Base-by-base conservation (phyloP, 2,888 invertebrate genomes). In the Tribolium freemani region DNA sequence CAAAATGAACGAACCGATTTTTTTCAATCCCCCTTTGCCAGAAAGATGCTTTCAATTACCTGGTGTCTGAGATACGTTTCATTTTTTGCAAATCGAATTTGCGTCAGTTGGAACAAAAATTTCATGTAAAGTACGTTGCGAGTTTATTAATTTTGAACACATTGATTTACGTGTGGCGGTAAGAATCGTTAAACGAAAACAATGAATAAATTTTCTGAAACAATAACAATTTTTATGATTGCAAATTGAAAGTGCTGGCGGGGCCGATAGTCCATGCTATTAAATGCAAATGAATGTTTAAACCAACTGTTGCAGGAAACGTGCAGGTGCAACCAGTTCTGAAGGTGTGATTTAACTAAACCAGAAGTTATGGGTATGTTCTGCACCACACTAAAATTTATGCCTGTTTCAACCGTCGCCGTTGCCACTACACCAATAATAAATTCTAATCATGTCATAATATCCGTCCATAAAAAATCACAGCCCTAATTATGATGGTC, bases 221-320 rank as follows among this genome's bases (percentile, higher is more conserved):
- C 56, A 58, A 69, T 50, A 66, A 46, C 13, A 10, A 26, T 66
- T 71, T 66, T 71, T 66, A 57, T 66, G 16, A 20, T 16, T 26
- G 50, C 26, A 30, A 66, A 66, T 71, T 71, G 61, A 67, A 71
- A 67, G 31, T 38, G 50, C 58, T 26, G 48, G 48, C 60, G 51
- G 54, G 46, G 67, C 54, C 71, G 45, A 71, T 63, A 61, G 50
- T 30, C 54, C 20, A 38, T 50, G 68, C 58, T 31, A 73, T 69
- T 73, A 73, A 50, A 73, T 73, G 73, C 73, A 73, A 73, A 73
- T 73, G 73, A 69, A 69, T 45, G 64, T 63, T 68, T 30, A 46
- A 73, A 73, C 73, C 73, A 73, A 69, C 73, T 73, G 73, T 73
- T 73, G 73, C 73, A 53, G 69, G 48, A 58, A 63, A 69, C 69